These are phyloP conservation scores for Hyperoplus lanceolatus DNA, from an alignment of 2,797 vertebrate species.

Conservation along the genomic window DNA sequence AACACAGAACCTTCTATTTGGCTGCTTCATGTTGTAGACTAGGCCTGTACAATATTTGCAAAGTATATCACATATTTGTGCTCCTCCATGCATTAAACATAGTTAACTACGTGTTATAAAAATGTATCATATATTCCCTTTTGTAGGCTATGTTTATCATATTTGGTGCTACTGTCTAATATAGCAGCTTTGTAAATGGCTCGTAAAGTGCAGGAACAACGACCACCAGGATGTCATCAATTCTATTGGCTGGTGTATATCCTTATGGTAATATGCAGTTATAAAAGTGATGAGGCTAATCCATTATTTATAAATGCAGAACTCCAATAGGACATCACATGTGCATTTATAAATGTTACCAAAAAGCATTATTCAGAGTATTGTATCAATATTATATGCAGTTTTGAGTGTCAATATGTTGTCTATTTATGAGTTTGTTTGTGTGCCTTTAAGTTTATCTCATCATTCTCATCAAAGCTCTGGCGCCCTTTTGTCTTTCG, in stretches of 20 bases:
- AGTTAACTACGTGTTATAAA: too few relatives aligned
- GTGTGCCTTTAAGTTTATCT: background rate
- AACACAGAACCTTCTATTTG: too few relatives aligned
- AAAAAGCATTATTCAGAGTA: background rate
- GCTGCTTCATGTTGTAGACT: background rate
- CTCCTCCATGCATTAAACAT: background rate
- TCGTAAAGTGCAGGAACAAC: too few relatives aligned
- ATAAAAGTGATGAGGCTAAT: background rate
- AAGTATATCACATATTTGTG: background rate
- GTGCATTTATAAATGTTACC: background rate
- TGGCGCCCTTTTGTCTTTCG: constrained; percentile 5
- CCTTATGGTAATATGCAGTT: background rate
- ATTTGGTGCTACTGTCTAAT: too few relatives aligned
- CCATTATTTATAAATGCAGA: background rate
- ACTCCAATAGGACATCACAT: background rate
- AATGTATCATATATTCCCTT: too few relatives aligned
- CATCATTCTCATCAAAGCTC: background rate
- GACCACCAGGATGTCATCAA: background rate
- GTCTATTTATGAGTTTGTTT: background rate
- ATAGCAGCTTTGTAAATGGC: too few relatives aligned
- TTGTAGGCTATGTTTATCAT: too few relatives aligned
- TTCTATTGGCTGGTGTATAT: background rate
- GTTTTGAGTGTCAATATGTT: background rate
- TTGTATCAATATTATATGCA: background rate
- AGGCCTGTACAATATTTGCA: background rate